Base-by-base conservation (phyloP, 2,888 invertebrate genomes). In the Drosophila bunnanda region DNA sequence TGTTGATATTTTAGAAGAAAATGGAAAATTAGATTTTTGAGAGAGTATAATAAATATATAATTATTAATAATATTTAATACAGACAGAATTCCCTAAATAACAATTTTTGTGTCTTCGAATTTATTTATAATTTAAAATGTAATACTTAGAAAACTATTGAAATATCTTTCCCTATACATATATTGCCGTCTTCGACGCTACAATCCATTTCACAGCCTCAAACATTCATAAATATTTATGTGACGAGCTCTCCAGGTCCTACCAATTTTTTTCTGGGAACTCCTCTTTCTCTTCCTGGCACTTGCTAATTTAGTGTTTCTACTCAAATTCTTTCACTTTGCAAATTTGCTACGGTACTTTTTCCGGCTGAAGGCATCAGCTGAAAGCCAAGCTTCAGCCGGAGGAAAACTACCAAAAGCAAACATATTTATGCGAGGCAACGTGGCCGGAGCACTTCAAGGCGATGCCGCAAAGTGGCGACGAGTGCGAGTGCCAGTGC, bases 261-360 rank as follows among this genome's bases (percentile, higher is more conserved):
- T 39, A 41, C 41, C 67, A 2, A n/a, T n/a, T 32, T 32, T 20
- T 77, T 80, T 81, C 78, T 75, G 50, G 73, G 83, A 80, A 82
- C 50, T 32, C 17, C 60, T 43, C 53, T 25, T 41, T 46, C 48
- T 50, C 20, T 17, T 48, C 73, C 8, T 32, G 28, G 74, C 60
- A 72, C 65, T 62, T 54, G 79, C 80, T 59, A 61, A 75, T 74
- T 62, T 74, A 67, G 48, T 74, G 71, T 75, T 75, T 79, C 82
- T 80, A 60, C 79, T 78, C 76, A 85, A 82, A 80, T 79, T 76
- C 82, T 80, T 80, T 64, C 75, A 77, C 74, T 80, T 79, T 71
- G 82, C 78, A 73, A 76, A 85, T 87, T 87, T 80, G 78, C 69
- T 85, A 79, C 85, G 88, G 85, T 87, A 85, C 85, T 85, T 82